These are phyloP conservation scores for Drosophila seguyi DNA, from an alignment of 1,140 invertebrate species.

Conservation along the genomic window DNA sequence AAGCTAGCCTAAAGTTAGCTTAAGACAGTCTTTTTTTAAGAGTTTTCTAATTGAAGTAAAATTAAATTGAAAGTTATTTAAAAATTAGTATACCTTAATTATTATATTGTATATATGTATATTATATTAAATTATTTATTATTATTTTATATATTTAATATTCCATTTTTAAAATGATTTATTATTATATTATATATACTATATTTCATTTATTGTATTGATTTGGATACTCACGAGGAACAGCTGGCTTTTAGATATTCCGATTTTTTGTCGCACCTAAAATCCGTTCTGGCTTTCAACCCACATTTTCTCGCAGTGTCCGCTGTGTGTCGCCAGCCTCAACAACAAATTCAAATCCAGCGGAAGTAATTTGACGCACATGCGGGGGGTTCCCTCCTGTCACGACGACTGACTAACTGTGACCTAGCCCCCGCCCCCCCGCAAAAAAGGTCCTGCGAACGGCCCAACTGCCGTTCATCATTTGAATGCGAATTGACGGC, in stretches of 20 bases:
- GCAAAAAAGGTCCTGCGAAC: conserved; percentile 3
- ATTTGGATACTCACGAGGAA: not conserved
- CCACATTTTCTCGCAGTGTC: conserved; percentile 8
- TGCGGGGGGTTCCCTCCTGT: conserved; percentile 35
- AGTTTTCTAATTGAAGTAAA: no score
- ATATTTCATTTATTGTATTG: no score
- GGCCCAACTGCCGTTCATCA: conserved; percentile 34
- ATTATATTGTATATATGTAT: no score
- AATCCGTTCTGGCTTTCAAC: not conserved
- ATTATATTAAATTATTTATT: no score
- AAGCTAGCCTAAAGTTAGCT: no score
- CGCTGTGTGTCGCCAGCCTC: conserved; percentile 58
- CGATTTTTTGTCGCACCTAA: no score
- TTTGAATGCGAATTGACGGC: conserved; percentile 70
- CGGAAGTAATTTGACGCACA: conserved; percentile 80
- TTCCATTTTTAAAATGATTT: no score
- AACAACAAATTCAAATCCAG: conserved; percentile 81
- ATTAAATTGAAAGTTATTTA: no score
- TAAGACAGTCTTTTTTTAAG: no score
- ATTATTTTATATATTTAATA: no score
- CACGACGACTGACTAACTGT: conserved; percentile 40
- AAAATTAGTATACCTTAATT: no score
- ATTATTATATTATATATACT: no score
- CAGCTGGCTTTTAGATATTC: not conserved
- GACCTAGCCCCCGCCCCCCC: conserved; percentile 34